Conservation (phyloP, 2,888 invertebrate genomes). For the Sericinus montela region DNA sequence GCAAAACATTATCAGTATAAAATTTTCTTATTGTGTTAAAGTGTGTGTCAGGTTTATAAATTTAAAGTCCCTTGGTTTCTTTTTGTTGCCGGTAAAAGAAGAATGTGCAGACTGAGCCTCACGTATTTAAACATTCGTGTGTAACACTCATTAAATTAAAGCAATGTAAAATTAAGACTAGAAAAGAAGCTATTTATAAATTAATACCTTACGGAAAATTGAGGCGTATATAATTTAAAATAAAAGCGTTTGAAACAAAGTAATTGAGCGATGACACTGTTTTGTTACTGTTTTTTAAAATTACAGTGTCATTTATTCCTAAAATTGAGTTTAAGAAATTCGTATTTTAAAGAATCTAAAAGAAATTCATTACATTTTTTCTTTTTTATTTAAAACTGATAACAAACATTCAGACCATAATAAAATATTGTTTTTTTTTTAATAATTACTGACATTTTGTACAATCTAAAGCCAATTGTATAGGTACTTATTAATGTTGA, state of each 20-base stretch:
- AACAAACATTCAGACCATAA: too few relatives aligned
- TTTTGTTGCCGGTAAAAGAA: conserved; percentile 4
- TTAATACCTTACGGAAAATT: conserved; percentile 39
- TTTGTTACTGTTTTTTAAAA: not conserved
- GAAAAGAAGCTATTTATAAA: conserved; percentile 63
- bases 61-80: conserved; percentile 30
- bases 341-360: too few relatives aligned
- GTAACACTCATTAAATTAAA: conserved; percentile 67
- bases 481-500: too few relatives aligned
- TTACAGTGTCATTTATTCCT: too few relatives aligned
- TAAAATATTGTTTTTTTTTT: too few relatives aligned
- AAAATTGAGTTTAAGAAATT: too few relatives aligned
- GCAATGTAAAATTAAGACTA: conserved; percentile 55
- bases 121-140: conserved; percentile 56
- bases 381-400: too few relatives aligned
- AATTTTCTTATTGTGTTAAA: too few relatives aligned
- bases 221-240: conserved; percentile 4
- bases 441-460: too few relatives aligned
- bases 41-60: conserved; percentile 39
- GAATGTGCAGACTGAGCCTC: conserved; percentile 29
- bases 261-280: conserved; percentile 1
- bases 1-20: too few relatives aligned
- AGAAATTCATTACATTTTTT: too few relatives aligned
- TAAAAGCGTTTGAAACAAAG: not conserved
- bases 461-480: too few relatives aligned